Conservation (phyloP, 2,797 vertebrate genomes). For the Lithobates pipiens region DNA sequence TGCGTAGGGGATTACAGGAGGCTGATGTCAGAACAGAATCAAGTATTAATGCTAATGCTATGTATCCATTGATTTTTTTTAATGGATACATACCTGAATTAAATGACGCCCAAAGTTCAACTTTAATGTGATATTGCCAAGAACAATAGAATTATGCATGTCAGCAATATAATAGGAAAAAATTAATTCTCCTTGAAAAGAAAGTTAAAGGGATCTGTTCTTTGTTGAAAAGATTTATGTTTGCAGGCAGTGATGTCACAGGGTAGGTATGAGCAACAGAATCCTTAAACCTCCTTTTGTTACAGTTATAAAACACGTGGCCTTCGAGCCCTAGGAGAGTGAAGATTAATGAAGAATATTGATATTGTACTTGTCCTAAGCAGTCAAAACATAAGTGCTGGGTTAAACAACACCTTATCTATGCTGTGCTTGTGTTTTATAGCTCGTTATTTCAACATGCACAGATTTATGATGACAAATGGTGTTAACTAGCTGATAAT, state of each 20-base stretch:
- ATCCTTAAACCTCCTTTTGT: slow-evolving; percentile 37
- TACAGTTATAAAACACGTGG: slow-evolving; percentile 42
- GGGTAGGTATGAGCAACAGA: slow-evolving; percentile 17
- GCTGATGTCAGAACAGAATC: too few species aligned
- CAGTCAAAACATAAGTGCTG: slow-evolving; percentile 64
- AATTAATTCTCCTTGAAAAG: neutral
- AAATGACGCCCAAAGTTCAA: neutral
- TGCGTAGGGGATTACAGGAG: too few species aligned
- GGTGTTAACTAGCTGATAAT: slow-evolving; percentile 61
- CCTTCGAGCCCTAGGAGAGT: neutral
- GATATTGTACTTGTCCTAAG: slow-evolving; percentile 66
- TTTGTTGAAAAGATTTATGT: neutral
- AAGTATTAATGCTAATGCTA: too few species aligned
- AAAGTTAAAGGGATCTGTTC: neutral
- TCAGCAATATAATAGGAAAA: neutral
- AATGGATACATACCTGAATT: too few species aligned
- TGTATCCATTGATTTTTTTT: neutral
- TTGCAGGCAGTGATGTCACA: slow-evolving; percentile 24
- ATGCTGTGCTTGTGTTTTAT: slow-evolving; percentile 57
- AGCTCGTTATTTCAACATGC: slow-evolving; percentile 59
- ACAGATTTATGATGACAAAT: slow-evolving; percentile 63
- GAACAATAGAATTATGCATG: neutral
- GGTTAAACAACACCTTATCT: slow-evolving; percentile 53
- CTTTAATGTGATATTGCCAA: neutral
- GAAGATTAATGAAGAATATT: slow-evolving; percentile 46